Percentiles rank a stretch among this genome's conserved stretches.
Conservation (phyloP, 2,888 invertebrate genomes). For the Carterocephalus palaemon region DNA sequence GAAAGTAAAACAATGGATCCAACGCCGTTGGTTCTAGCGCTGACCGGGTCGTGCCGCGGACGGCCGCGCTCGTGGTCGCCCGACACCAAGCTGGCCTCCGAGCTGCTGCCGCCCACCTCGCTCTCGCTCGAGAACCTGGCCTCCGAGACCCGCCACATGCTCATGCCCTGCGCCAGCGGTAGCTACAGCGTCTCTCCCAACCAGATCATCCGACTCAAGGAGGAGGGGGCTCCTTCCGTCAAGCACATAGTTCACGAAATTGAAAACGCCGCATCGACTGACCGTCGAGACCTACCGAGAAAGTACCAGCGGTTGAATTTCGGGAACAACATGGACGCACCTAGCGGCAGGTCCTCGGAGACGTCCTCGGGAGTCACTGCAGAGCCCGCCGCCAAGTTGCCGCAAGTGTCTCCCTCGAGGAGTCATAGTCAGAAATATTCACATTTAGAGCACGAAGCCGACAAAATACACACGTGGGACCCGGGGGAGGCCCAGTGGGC, state of each 20-base stretch:
- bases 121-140: slow-evolving; percentile 84
- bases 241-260: slow-evolving; percentile 86
- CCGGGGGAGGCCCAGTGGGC: slow-evolving; percentile 76
- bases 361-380: slow-evolving; percentile 31
- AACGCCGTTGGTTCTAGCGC: slow-evolving; percentile 80
- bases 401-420: slow-evolving; percentile 50
- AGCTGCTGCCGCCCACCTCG: slow-evolving; percentile 81
- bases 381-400: slow-evolving; percentile 37
- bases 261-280: slow-evolving; percentile 74
- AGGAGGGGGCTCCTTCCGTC: slow-evolving; percentile 80
- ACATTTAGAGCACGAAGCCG: slow-evolving; percentile 50
- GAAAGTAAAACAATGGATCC: slow-evolving; percentile 81
- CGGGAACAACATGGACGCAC: slow-evolving; percentile 41
- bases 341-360: slow-evolving; percentile 38
- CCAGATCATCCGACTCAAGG: slow-evolving; percentile 89
- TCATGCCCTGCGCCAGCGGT: slow-evolving; percentile 92
- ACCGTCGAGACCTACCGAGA: slow-evolving; percentile 49
- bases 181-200: slow-evolving; percentile 95
- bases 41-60: slow-evolving; percentile 63
- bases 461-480: slow-evolving; percentile 83
- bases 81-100: slow-evolving; percentile 80
- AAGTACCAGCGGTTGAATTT: slow-evolving; percentile 53
- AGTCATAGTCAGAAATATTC: slow-evolving; percentile 50
- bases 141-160: slow-evolving; percentile 85
- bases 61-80: slow-evolving; percentile 88